These are phyloP conservation scores for Galerucella nymphaeae DNA, from an alignment of 2,888 invertebrate genomes.

Conservation along the genomic window DNA sequence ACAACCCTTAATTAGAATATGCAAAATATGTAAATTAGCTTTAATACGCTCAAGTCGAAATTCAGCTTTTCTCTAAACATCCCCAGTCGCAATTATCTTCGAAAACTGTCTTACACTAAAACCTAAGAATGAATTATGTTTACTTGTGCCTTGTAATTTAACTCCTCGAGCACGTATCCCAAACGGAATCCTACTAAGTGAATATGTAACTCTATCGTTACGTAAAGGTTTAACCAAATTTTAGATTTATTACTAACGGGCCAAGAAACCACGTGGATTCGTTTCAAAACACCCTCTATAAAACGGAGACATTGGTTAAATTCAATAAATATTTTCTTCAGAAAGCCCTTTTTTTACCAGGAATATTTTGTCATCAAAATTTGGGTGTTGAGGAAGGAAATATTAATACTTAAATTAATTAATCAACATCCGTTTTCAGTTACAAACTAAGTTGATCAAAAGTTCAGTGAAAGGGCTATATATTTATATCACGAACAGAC, in stretches of 20 bases:
- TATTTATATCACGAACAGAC: constrained; percentile 51
- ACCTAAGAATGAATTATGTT: constrained; percentile 55
- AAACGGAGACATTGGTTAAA: no score
- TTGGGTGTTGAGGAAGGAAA: neutral
- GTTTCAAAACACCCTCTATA: neutral
- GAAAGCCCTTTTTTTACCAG: neutral
- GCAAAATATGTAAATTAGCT: constrained; percentile 40
- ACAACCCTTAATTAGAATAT: constrained; percentile 23
- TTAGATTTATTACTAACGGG: constrained; percentile 26
- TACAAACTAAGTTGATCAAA: constrained; percentile 34
- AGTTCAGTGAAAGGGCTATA: constrained; percentile 41
- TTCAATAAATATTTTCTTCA: no score
- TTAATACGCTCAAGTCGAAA: constrained; percentile 39
- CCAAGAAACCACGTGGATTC: constrained; percentile 21
- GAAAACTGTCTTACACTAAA: constrained; percentile 50
- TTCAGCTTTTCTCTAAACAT: constrained; percentile 32
- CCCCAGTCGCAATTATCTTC: constrained; percentile 47
- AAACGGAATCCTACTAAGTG: constrained; percentile 47
- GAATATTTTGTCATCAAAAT: neutral
- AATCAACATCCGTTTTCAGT: constrained; percentile 18
- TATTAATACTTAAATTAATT: constrained; percentile 12
- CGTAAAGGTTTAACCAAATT: constrained; percentile 36
- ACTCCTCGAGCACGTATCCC: constrained; percentile 49
- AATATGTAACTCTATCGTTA: constrained; percentile 37
- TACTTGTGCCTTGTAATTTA: constrained; percentile 52